Evolutionary conservation across 2,113 vertebrate species (phyloP).

Genomic region (Phoxinus phoxinus): DNA sequence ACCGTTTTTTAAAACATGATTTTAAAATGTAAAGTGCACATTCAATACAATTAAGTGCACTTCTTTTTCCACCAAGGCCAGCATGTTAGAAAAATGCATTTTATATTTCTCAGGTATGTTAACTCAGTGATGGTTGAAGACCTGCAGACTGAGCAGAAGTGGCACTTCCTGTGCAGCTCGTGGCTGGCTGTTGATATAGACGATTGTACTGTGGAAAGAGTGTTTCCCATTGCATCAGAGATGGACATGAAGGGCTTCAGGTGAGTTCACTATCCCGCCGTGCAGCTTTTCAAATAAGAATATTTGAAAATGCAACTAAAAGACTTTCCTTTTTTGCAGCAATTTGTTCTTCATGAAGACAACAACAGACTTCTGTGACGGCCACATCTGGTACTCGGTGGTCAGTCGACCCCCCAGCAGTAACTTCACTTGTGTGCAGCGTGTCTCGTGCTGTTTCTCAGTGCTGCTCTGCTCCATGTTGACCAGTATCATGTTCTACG

Average conservation of each 20-base stretch:
- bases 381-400: constrained; percentile 94
- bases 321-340: constrained; percentile 65
- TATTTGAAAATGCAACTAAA: neutral
- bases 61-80: neutral
- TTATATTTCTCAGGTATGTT: constrained; percentile 81
- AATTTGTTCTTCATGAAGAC: constrained; percentile 94
- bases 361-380: constrained; percentile 87
- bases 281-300: neutral
- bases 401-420: constrained; percentile 87
- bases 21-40: neutral
- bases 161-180: constrained; percentile 94
- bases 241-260: constrained; percentile 90
- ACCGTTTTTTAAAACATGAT: too few relatives aligned
- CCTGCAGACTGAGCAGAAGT: constrained; percentile 82
- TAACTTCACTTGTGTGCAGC: constrained; percentile 88
- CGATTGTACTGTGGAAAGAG: constrained; percentile 88
- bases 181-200: constrained; percentile 90
- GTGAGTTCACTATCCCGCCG: constrained; percentile 66
- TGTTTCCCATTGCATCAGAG: constrained; percentile 89
- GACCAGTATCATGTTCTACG: constrained; percentile 97
- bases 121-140: constrained; percentile 89
- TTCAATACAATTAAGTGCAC: too few relatives aligned
- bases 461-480: constrained; percentile 96
- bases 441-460: constrained; percentile 93
- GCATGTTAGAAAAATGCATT: neutral